Percentiles rank a stretch among this genome's conserved stretches.
These are phyloP conservation scores for Lasiommata megera DNA, from an alignment of 2,888 invertebrate species.

Conservation along the genomic window DNA sequence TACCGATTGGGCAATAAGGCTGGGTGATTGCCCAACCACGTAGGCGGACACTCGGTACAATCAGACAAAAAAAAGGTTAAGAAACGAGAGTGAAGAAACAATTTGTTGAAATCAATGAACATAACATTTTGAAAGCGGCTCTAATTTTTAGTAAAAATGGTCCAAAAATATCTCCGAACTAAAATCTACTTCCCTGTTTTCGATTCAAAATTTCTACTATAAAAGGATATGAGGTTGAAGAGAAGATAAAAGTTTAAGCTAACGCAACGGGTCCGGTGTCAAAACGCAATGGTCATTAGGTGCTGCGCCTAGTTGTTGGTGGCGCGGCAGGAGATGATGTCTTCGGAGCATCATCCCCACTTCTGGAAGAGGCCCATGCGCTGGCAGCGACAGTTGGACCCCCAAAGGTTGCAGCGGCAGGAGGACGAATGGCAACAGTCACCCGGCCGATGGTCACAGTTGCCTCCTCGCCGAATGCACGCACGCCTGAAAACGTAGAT, in stretches of 20 bases:
- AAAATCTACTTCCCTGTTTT: slow-evolving; percentile 77
- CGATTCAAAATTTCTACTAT: slow-evolving; percentile 54
- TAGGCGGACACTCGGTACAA: slow-evolving; percentile 76
- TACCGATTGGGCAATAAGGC: slow-evolving; percentile 87
- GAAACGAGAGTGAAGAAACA: slow-evolving; percentile 35
- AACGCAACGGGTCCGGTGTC: slow-evolving; percentile 68
- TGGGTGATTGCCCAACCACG: slow-evolving; percentile 87
- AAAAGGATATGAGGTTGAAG: slow-evolving; percentile 38
- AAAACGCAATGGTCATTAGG: slow-evolving; percentile 61
- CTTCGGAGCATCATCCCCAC: slow-evolving; percentile 83
- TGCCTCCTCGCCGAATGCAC: slow-evolving; percentile 90
- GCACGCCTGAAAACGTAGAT: slow-evolving; percentile 93
- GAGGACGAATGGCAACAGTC: slow-evolving; percentile 93
- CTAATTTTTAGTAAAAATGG: slow-evolving; percentile 64
- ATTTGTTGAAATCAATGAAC: slow-evolving; percentile 28
- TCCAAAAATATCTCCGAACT: slow-evolving; percentile 75
- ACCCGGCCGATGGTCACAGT: slow-evolving; percentile 91
- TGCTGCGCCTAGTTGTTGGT: slow-evolving; percentile 69
- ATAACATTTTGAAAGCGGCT: slow-evolving; percentile 32
- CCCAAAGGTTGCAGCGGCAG: slow-evolving; percentile 94
- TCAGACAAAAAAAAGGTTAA: slow-evolving; percentile 54
- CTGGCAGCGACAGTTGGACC: slow-evolving; percentile 93
- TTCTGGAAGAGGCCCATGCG: slow-evolving; percentile 94
- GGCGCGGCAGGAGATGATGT: slow-evolving; percentile 58
- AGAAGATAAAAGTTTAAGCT: slow-evolving; percentile 39